Evolutionary conservation across 2,888 invertebrate species (phyloP).

Genomic region (Lapara coniferarum): DNA sequence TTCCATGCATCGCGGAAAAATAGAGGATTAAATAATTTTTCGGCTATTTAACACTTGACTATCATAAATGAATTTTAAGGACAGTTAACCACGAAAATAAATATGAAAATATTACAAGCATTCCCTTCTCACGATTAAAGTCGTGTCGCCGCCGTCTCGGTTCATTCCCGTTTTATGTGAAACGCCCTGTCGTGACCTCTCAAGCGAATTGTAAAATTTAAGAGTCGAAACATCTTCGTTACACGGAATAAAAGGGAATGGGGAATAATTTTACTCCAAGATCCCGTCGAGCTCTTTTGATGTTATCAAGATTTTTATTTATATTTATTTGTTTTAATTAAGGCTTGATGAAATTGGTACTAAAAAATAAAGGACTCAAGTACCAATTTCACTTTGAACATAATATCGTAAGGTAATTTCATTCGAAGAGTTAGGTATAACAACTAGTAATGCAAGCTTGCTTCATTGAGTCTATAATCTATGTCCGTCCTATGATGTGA

Average conservation of each 20-base stretch:
- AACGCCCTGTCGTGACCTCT: constrained; percentile 5
- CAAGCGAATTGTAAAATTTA: constrained; percentile 16
- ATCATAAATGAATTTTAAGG: too few species aligned
- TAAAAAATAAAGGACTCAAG: too few species aligned
- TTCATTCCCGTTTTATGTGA: not conserved
- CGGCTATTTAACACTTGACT: too few species aligned
- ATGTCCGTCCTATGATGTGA: too few species aligned
- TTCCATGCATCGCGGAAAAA: too few species aligned
- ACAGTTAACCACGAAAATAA: not conserved
- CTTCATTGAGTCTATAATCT: too few species aligned
- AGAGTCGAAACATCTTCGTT: constrained; percentile 18
- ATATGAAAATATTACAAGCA: not conserved
- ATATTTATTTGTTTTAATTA: constrained; percentile 10
- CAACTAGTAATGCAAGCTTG: too few species aligned
- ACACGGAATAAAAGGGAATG: constrained; percentile 38
- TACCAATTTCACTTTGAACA: too few species aligned
- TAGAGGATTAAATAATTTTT: too few species aligned
- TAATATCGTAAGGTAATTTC: too few species aligned
- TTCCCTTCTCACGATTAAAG: not conserved
- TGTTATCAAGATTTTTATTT: not conserved
- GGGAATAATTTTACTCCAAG: not conserved
- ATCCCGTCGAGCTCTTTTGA: not conserved
- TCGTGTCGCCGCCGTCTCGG: constrained; percentile 8
- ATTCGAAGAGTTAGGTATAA: too few species aligned
- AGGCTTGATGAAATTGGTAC: not conserved